These are phyloP conservation scores for Nemotelus pantherinus DNA, from an alignment of 2,888 invertebrate genomes.

Conservation along the genomic window DNA sequence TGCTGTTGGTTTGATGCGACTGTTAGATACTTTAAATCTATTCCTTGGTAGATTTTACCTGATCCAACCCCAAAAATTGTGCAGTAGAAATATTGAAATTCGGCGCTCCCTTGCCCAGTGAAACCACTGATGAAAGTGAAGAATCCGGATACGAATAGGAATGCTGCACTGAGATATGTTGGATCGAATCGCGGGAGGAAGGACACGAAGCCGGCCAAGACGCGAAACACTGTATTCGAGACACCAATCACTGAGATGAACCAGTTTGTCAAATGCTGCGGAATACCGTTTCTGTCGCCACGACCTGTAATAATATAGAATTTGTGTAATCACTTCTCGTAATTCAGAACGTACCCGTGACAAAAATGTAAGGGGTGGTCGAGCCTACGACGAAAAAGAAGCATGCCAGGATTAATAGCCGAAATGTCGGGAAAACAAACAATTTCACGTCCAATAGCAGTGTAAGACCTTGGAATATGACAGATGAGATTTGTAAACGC, in stretches of 20 bases:
- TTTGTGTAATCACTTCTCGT: background rate
- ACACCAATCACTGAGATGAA: conserved; percentile 77
- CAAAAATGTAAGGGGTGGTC: conserved; percentile 81
- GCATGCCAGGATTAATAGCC: conserved; percentile 64
- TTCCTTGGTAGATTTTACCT: conserved; percentile 53
- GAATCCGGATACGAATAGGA: conserved; percentile 64
- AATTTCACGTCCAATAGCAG: conserved; percentile 60
- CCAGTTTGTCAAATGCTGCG: conserved; percentile 65
- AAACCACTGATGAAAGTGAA: conserved; percentile 75
- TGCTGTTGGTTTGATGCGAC: conserved; percentile 66
- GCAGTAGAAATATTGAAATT: conserved; percentile 58
- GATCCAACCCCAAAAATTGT: conserved; percentile 58
- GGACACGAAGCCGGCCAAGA: conserved; percentile 57
- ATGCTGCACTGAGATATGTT: conserved; percentile 56
- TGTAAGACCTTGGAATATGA: conserved; percentile 57
- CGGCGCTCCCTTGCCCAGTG: conserved; percentile 59
- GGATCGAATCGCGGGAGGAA: conserved; percentile 54
- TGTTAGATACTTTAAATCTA: conserved; percentile 18
- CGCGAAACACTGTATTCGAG: conserved; percentile 71
- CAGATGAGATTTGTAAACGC: conserved; percentile 55
- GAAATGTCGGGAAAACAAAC: conserved; percentile 59
- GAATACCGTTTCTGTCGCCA: conserved; percentile 65
- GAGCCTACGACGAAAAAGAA: conserved; percentile 80
- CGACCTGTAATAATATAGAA: conserved; percentile 60
- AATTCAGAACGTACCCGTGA: conserved; percentile 58